phyloP scores from a whole-genome alignment of 2,888 invertebrate genomes.

The Scaptomyza reducta region DNA sequence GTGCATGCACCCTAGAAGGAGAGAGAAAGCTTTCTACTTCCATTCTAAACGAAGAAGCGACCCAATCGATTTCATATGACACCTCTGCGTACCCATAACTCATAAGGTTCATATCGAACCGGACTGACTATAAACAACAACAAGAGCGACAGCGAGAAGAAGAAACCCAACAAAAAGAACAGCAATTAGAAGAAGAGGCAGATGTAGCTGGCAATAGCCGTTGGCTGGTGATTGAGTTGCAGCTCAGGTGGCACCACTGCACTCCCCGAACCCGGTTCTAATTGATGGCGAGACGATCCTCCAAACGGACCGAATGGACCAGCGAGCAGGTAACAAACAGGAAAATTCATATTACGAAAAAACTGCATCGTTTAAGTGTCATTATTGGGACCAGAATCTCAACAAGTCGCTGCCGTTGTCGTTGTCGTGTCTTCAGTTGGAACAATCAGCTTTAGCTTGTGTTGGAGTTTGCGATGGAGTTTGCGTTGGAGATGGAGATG shows the following conservation, averaged over 20 bases:
- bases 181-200: conserved; percentile 68
- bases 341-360: conserved; percentile 78
- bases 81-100: conserved; percentile 57
- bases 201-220: conserved; percentile 64
- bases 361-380: conserved; percentile 78
- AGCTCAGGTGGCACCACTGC: conserved; percentile 63
- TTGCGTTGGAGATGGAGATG: conserved; percentile 54
- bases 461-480: conserved; percentile 7
- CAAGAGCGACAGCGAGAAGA: conserved; percentile 6
- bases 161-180: conserved; percentile 44
- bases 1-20: conserved; percentile 33
- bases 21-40: conserved; percentile 58
- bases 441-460: conserved; percentile 20
- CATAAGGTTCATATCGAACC: conserved; percentile 45
- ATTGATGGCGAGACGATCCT: conserved; percentile 62
- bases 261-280: conserved; percentile 45
- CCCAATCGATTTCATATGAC: conserved; percentile 41
- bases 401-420: conserved; percentile 67
- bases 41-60: conserved; percentile 28
- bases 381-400: conserved; percentile 77
- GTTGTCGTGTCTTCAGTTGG: conserved; percentile 49
- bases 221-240: conserved; percentile 70
- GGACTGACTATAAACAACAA: conserved; percentile 23
- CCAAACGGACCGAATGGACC: conserved; percentile 6
- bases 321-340: conserved; percentile 58